Conservation (phyloP, 2,113 vertebrate genomes). For the Onychostruthus taczanowskii region DNA sequence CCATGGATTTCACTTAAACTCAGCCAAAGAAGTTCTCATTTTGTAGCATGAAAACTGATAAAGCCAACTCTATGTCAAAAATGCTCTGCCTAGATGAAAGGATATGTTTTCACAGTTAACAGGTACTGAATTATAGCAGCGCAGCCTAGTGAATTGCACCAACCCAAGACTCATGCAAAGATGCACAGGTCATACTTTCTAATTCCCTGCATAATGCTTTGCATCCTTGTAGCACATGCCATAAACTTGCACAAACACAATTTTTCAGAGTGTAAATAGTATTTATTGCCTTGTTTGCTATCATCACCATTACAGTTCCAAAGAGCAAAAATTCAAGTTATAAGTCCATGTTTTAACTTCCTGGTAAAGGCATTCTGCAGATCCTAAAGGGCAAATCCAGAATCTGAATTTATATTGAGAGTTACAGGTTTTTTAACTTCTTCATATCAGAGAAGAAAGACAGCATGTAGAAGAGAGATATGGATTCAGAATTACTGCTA, state of each 20-base stretch:
- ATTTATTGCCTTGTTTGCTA: background rate
- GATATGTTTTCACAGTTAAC: background rate
- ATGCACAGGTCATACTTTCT: accelerated
- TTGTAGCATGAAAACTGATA: background rate
- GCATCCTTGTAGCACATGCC: background rate
- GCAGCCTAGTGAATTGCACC: background rate
- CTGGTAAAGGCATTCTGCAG: background rate
- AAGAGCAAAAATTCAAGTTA: background rate
- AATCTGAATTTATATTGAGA: background rate
- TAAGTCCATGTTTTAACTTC: background rate
- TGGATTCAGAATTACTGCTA: background rate
- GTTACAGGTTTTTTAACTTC: background rate
- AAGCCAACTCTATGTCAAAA: background rate
- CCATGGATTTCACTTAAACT: background rate
- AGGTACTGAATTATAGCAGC: background rate
- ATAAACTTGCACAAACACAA: background rate
- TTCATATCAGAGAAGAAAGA: background rate
- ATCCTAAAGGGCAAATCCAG: background rate
- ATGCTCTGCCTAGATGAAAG: background rate
- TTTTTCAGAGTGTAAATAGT: background rate
- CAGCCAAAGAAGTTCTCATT: background rate
- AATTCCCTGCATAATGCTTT: background rate
- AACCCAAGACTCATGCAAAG: background rate
- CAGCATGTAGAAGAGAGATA: background rate
- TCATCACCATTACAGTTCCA: accelerated